Evolutionary conservation across 2,113 vertebrate genomes (phyloP).

Genomic region (Tyrannus savana): DNA sequence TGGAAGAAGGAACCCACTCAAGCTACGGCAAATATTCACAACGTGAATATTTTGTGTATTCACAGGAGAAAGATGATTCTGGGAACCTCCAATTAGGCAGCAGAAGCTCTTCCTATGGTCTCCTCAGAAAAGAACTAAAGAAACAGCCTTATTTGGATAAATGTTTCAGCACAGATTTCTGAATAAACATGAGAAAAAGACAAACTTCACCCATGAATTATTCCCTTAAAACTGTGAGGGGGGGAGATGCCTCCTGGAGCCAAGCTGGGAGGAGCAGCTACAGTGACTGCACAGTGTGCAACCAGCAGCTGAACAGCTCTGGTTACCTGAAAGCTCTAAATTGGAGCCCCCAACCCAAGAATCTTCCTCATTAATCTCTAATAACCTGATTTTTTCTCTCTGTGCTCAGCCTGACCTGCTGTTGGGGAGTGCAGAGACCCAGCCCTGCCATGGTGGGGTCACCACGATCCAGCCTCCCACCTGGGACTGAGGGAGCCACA

Average conservation of each 20-base stretch:
- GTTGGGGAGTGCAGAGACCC: background rate
- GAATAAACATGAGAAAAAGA: conserved; percentile 3
- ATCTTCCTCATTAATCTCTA: background rate
- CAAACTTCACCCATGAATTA: background rate
- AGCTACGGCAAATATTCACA: background rate
- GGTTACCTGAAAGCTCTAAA: background rate
- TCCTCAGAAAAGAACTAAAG: background rate
- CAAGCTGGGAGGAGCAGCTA: background rate
- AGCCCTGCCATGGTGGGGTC: background rate
- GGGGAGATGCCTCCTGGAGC: background rate
- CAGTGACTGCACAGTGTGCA: background rate
- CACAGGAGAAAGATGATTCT: background rate
- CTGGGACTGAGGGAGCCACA: background rate
- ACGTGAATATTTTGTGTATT: background rate
- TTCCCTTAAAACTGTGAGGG: background rate
- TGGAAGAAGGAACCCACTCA: background rate
- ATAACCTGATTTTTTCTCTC: background rate
- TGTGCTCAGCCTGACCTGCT: background rate
- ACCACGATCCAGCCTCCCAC: background rate
- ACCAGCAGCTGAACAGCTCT: background rate
- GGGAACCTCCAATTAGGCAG: conserved; percentile 31
- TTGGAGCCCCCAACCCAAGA: background rate
- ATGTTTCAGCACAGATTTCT: conserved; percentile 37
- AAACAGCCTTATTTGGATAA: conserved; percentile 10
- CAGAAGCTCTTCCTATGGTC: background rate